A percentile compares a stretch with the other conserved stretches of the same genome.
Evolutionary conservation across 1,140 invertebrate genomes (phyloP).

Genomic region (Formica exsecta): DNA sequence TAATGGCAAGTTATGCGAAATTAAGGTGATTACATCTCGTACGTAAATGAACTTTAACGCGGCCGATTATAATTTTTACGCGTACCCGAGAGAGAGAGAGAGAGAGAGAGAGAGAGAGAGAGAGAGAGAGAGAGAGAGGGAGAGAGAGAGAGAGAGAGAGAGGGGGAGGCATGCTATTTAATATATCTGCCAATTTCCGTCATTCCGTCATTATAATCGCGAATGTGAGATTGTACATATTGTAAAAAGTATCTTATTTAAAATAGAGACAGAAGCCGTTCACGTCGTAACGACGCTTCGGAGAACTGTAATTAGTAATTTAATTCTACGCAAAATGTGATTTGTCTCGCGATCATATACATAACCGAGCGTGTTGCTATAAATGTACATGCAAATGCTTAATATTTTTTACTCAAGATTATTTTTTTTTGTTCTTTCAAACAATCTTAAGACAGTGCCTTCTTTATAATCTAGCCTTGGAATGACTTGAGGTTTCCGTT

Average conservation of each 20-base stretch:
- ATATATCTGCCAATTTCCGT: constrained; percentile 20
- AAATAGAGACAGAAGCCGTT: not conserved
- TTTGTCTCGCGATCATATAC: constrained; percentile 10
- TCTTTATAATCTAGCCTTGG: not conserved
- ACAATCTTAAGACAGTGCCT: not conserved
- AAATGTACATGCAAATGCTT: not conserved
- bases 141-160: too few species aligned
- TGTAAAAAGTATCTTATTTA: constrained; percentile 30
- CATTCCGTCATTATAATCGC: constrained; percentile 16
- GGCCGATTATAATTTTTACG: constrained; percentile 24
- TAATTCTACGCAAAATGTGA: constrained; percentile 33
- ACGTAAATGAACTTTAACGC: constrained; percentile 6
- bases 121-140: too few species aligned
- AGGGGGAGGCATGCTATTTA: constrained; percentile 4
- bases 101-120: too few species aligned
- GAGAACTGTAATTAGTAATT: constrained; percentile 42
- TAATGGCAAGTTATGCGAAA: constrained; percentile 34
- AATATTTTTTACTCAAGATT: too few species aligned
- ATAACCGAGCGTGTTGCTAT: not conserved
- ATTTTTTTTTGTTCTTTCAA: constrained; percentile 9
- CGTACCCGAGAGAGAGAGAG: too few species aligned
- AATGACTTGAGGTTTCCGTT: not conserved
- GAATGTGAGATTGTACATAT: constrained; percentile 42
- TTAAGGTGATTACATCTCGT: constrained; percentile 39
- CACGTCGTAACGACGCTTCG: not conserved